These are phyloP conservation scores for Ryuthela nishihirai DNA, from an alignment of 2,888 invertebrate genomes.

Conservation along the genomic window DNA sequence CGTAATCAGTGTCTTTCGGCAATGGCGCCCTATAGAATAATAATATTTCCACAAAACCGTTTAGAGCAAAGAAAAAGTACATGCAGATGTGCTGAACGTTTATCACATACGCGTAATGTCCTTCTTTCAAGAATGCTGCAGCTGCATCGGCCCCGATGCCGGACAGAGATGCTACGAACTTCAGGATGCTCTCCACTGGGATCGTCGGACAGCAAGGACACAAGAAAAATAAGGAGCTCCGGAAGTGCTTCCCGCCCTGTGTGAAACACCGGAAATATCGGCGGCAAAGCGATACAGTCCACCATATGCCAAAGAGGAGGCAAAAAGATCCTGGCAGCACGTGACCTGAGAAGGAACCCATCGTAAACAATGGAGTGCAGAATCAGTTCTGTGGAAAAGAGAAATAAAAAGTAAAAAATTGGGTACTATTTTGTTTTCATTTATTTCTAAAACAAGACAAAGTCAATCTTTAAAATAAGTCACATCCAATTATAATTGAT, in stretches of 20 bases:
- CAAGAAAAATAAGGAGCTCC: neutral
- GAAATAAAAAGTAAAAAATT: too few relatives aligned
- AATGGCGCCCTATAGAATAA: slow-evolving; percentile 47
- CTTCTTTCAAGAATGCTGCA: neutral
- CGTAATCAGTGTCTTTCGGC: slow-evolving; percentile 53
- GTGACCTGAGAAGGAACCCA: too few relatives aligned
- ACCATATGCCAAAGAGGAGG: neutral
- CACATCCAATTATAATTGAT: too few relatives aligned
- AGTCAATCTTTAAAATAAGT: too few relatives aligned
- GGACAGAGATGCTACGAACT: neutral
- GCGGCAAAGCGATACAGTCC: neutral
- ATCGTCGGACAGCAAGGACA: neutral
- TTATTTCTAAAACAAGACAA: too few relatives aligned
- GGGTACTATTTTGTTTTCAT: too few relatives aligned
- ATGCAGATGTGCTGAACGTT: slow-evolving; percentile 57
- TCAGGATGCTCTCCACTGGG: neutral
- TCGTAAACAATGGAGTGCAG: too few relatives aligned
- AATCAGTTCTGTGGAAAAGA: too few relatives aligned
- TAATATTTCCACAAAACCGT: slow-evolving; percentile 52
- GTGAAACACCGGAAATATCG: neutral
- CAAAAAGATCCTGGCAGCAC: neutral
- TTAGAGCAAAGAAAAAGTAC: slow-evolving; percentile 55
- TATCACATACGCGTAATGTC: too few relatives aligned
- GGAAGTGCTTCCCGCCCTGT: neutral
- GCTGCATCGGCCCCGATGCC: neutral